Evolutionary conservation across 1,140 invertebrate genomes (phyloP).

Genomic region (Liolophura sinensis): DNA sequence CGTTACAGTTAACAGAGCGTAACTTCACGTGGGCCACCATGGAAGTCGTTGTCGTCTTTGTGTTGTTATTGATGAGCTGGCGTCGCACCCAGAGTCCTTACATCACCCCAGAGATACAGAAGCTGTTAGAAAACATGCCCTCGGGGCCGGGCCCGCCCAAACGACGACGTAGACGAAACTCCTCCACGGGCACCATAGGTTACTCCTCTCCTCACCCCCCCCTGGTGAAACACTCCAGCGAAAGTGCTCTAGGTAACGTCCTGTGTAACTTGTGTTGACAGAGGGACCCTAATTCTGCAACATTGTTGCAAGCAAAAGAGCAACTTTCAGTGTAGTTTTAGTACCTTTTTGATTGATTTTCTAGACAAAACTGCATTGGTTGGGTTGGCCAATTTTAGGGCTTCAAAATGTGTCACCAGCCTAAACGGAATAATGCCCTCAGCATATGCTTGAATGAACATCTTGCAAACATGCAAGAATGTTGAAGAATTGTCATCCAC

Average conservation of each 20-base stretch:
- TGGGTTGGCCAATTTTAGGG: too few species aligned
- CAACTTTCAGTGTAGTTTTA: too few species aligned
- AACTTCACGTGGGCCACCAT: constrained; percentile 63
- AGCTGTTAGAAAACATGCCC: constrained; percentile 29
- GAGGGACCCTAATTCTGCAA: too few species aligned
- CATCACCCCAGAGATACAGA: constrained; percentile 27
- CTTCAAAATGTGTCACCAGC: too few species aligned
- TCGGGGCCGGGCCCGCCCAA: constrained; percentile 9
- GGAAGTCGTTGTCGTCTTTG: constrained; percentile 61
- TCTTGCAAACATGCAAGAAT: too few species aligned
- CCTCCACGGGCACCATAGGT: constrained; percentile 17
- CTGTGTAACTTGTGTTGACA: too few species aligned
- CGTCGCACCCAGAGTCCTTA: constrained; percentile 28
- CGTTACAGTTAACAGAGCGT: constrained; percentile 56
- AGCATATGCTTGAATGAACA: too few species aligned
- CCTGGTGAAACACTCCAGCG: constrained; percentile 28
- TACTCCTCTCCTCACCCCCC: constrained; percentile 2
- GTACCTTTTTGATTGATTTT: too few species aligned
- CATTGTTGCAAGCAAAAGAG: too few species aligned
- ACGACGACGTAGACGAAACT: constrained; percentile 21
- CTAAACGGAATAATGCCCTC: too few species aligned
- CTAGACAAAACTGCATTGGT: too few species aligned
- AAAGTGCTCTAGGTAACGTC: constrained; percentile 21
- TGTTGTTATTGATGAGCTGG: constrained; percentile 61
- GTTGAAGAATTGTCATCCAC: too few species aligned